phyloP scores from a whole-genome alignment of 2,113 vertebrate species.

The Ellobius talpinus region DNA sequence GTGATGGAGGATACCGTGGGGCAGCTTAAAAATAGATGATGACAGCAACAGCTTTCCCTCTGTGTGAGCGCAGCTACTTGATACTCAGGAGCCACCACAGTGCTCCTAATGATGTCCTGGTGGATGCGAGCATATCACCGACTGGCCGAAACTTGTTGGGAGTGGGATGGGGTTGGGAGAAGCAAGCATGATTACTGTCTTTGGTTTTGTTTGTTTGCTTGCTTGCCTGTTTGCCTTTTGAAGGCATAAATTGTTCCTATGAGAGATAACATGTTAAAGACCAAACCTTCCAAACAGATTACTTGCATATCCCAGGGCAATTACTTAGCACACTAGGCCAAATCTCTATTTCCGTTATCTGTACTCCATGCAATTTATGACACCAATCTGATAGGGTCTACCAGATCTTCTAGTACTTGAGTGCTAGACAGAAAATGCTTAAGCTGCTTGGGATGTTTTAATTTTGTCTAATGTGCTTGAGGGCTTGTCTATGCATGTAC shows the following conservation, averaged over 20 bases:
- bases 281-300: neutral
- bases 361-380: neutral
- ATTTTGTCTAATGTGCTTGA: neutral
- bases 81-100: neutral
- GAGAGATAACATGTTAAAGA: neutral
- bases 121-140: neutral
- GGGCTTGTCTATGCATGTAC: neutral
- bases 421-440: neutral
- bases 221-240: neutral
- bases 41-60: slow-evolving; percentile 57
- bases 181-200: neutral
- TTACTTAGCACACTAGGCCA: neutral
- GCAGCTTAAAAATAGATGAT: slow-evolving; percentile 82
- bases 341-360: neutral
- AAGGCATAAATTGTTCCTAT: neutral
- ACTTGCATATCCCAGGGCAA: neutral
- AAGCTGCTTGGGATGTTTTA: neutral
- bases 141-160: neutral
- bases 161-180: neutral
- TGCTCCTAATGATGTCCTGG: neutral
- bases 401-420: too few relatives aligned
- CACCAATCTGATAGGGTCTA: neutral
- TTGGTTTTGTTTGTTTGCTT: neutral
- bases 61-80: neutral
- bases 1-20: slow-evolving; percentile 71